Conservation (phyloP, 2,113 vertebrate species). For the Alaudala cheleensis region DNA sequence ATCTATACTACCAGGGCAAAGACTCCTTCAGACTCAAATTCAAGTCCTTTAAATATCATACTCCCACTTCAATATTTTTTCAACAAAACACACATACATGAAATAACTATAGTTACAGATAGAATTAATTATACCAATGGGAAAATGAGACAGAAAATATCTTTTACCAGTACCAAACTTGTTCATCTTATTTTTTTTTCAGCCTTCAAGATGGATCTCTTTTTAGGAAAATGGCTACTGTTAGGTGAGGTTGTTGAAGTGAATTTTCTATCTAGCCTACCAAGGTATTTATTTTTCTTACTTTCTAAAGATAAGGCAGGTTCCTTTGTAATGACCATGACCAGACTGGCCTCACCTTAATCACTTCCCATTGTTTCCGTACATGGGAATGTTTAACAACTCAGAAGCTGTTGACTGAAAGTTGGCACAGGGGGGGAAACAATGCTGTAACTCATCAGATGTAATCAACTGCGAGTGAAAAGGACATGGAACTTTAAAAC, state of each 20-base stretch:
- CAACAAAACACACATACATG: not conserved
- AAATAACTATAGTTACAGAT: not conserved
- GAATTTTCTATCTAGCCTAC: not conserved
- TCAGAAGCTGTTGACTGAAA: constrained; percentile 71
- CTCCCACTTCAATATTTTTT: not conserved
- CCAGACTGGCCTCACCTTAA: constrained; percentile 59
- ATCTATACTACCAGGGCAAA: not conserved
- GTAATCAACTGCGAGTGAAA: constrained; percentile 74
- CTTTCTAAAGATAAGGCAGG: constrained; percentile 58
- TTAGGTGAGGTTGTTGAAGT: not conserved
- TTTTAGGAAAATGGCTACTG: not conserved
- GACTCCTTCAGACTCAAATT: not conserved
- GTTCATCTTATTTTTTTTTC: not conserved
- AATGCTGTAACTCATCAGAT: constrained; percentile 70
- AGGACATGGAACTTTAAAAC: constrained; percentile 73
- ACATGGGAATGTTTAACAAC: constrained; percentile 66
- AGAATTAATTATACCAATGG: not conserved
- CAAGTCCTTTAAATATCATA: not conserved
- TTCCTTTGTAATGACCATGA: constrained; percentile 68
- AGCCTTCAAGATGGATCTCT: not conserved
- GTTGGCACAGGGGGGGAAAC: constrained; percentile 60
- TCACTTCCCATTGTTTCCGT: constrained; percentile 72
- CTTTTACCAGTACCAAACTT: not conserved
- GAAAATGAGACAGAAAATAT: not conserved
- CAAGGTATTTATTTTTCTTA: constrained; percentile 39